phyloP scores from a whole-genome alignment of 2,797 vertebrate species.

The Malacoraja senta region DNA sequence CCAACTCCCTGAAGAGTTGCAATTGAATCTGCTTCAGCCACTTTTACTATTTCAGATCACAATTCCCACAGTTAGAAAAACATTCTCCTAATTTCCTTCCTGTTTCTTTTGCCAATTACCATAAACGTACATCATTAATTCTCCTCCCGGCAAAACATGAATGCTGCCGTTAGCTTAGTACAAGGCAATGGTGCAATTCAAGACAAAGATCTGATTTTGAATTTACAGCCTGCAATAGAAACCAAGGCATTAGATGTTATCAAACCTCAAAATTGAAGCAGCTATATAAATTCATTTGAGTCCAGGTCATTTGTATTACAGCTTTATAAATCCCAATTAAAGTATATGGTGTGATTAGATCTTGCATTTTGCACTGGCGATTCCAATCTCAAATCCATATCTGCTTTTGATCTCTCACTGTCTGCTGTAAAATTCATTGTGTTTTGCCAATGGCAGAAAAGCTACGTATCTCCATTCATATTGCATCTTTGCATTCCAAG shows the following conservation, averaged over 20 bases:
- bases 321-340: background rate
- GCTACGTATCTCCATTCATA: background rate
- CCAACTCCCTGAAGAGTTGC: background rate
- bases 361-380: background rate
- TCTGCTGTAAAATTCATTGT: background rate
- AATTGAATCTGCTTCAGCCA: background rate
- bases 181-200: background rate
- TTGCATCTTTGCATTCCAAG: background rate
- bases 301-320: background rate
- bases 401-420: background rate
- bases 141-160: background rate
- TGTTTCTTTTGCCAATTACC: background rate
- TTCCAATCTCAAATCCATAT: background rate
- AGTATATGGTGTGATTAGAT: background rate
- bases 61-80: background rate
- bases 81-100: background rate
- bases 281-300: background rate
- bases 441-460: background rate
- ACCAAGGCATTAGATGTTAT: background rate
- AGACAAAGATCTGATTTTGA: background rate
- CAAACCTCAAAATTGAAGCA: background rate
- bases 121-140: background rate
- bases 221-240: background rate
- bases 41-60: background rate
- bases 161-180: background rate